Base-by-base conservation (phyloP, 2,797 vertebrate genomes). In the Fundulus diaphanus region DNA sequence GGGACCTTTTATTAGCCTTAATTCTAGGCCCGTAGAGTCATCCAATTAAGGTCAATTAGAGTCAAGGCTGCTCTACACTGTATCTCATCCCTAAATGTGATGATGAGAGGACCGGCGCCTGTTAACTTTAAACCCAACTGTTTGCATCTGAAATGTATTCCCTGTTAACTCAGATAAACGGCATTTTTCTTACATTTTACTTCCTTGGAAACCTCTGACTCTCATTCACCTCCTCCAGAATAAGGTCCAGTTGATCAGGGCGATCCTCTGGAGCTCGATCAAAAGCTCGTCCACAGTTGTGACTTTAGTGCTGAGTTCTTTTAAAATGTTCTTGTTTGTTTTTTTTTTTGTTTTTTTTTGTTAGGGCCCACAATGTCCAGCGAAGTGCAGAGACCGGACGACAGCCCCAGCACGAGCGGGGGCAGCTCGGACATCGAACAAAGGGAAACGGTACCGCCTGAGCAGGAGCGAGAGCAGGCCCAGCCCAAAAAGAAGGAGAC, bases 401-500 rank as follows among this genome's bases (percentile, higher is more conserved):
- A 99, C 90, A 99, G 98, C 91, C 98, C 98, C 85, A 98, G 98
- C 93, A 99, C 98, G 82, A 99, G 98, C 80, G 98, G 97, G 92
- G 98, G 98, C 56, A 99, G 98, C 95, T 99, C 98, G 0, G 98
- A 99, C 90, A 97, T 98, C 76, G 98, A 99, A 90, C 98, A 99
- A 54, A 95, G 97, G 76, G 98, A 99, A 87, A 94, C 96, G 24
- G 95, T 95, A 86, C 97, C 97, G 9, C 95, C 96, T 24, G 97
- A 99, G 22, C 97, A 97, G 91, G 98, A 99, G 92, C 95, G 97
- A 33, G 97, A 99, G 81, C 96, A 97, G 86, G 96, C 96, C 71
- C 98, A 98, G 91, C 98, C 97, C 88, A 99, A 98, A 93, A 99
- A 99, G 95, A 99, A 99, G 91, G 98, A 99, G 88, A 98, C 97